Evolutionary conservation across 2,888 invertebrate species (phyloP), one percentile per base, ranked within the genome.

Genomic region (Xylota sylvarum): DNA sequence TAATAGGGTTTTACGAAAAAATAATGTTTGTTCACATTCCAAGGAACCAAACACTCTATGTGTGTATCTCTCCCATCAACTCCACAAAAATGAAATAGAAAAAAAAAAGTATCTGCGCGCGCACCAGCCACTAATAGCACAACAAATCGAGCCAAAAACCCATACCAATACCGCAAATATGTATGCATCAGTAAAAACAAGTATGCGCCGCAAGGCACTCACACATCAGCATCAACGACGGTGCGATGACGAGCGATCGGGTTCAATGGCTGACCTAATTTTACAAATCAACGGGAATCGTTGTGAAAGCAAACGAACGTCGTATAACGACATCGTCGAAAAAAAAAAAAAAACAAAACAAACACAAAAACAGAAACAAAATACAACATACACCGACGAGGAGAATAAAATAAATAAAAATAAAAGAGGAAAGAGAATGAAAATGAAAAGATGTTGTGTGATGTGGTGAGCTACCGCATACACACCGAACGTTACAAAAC

Each of bases 261-360:
- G 91, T 91, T 91, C 91, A 91, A 92, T 92, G 92, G 91, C 92
- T 92, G 92, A 92, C 92, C 92, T 90, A 92, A 92, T 92, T 92
- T 91, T 89, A 81, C 64, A 83, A 88, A 62, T 82, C 81, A 88
- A 88, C 88, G 89, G 89, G 89, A 89, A 89, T 89, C 82, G 88
- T 89, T 89, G 89, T 89, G 89, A 89, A 89, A 89, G 89, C 89
- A 81, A 78, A 82, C 55, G 52, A 73, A 78, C 69, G n/a, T 67
- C 76, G 60, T 73, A 30, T 65, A 67, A 48, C 37, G 67, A 43
- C 40, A 52, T 37, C 58, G 58, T 35, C 14, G 1, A 73, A 58
- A 58, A 27, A 32, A 81, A 43, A 65, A 46, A 46, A 58, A 52
- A 69, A 19, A 78, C n/a, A 48, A 32, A 58, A 58, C 58, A 58